Evolutionary conservation across 2,113 vertebrate genomes (phyloP).

Genomic region (Phrynocephalus versicolor): DNA sequence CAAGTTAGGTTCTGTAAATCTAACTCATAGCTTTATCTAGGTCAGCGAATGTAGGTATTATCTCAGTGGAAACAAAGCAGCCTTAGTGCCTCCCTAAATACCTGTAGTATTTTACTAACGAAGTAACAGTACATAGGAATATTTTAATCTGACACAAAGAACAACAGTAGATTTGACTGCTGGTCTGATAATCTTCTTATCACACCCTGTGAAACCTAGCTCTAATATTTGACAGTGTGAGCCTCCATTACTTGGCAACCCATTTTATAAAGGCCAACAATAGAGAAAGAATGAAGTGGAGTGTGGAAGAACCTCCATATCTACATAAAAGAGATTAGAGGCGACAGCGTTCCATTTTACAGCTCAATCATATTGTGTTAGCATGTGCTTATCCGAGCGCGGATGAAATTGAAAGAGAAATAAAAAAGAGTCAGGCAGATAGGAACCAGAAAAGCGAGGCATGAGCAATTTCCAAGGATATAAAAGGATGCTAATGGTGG

Average conservation of each 20-base stretch:
- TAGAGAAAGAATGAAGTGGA: constrained; percentile 80
- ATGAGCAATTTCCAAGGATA: constrained; percentile 93
- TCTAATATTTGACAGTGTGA: constrained; percentile 74
- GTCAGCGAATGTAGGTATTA: constrained; percentile 67
- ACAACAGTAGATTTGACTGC: constrained; percentile 78
- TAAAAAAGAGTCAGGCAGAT: constrained; percentile 89
- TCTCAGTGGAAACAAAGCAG: constrained; percentile 60
- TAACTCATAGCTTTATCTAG: constrained; percentile 60
- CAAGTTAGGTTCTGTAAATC: constrained; percentile 39
- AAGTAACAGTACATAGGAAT: constrained; percentile 77
- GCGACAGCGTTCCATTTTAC: constrained; percentile 92
- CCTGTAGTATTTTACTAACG: constrained; percentile 72
- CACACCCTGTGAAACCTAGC: constrained; percentile 82
- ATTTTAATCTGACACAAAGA: constrained; percentile 83
- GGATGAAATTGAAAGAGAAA: constrained; percentile 96
- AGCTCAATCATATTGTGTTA: constrained; percentile 99
- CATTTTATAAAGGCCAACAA: constrained; percentile 79
- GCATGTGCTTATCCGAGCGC: constrained; percentile 94
- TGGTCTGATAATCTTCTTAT: constrained; percentile 82
- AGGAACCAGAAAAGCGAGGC: constrained; percentile 89
- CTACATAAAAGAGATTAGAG: constrained; percentile 98
- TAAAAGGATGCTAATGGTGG: constrained; percentile 92
- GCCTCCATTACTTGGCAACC: constrained; percentile 76
- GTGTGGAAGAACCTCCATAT: constrained; percentile 85
- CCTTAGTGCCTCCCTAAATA: constrained; percentile 59